These are phyloP conservation scores for Polymixis flavicincta DNA, from an alignment of 2,888 invertebrate genomes.

Conservation along the genomic window DNA sequence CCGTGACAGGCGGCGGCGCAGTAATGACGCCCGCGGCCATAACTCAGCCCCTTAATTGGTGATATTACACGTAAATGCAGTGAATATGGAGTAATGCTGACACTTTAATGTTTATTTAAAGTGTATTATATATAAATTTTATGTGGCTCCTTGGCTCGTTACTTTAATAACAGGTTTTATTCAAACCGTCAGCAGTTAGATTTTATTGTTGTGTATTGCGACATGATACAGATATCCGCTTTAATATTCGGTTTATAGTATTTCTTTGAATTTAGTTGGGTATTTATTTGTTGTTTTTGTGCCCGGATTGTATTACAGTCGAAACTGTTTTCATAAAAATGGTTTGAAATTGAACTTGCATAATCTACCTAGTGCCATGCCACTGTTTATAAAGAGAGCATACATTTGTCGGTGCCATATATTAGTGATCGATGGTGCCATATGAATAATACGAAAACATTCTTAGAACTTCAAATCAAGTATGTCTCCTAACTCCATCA, in stretches of 20 bases:
- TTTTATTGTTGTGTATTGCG: conserved; percentile 58
- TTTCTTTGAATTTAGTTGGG: conserved; percentile 45
- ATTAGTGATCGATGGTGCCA: too few relatives aligned
- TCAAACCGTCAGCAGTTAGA: conserved; percentile 50
- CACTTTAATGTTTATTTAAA: conserved; percentile 74
- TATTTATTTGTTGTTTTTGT: conserved; percentile 29
- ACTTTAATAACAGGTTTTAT: conserved; percentile 62
- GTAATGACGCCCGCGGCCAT: conserved; percentile 60
- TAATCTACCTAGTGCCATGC: background rate
- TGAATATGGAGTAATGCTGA: conserved; percentile 72
- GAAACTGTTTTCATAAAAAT: background rate
- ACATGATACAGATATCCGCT: conserved; percentile 47
- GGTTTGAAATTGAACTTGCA: background rate
- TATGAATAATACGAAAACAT: background rate
- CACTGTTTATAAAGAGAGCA: background rate
- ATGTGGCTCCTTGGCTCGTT: conserved; percentile 64
- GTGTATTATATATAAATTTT: conserved; percentile 70
- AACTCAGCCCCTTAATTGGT: conserved; percentile 68
- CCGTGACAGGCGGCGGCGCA: conserved; percentile 52
- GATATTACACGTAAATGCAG: conserved; percentile 66
- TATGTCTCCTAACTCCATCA: conserved; percentile 27
- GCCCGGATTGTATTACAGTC: background rate
- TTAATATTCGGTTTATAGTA: conserved; percentile 42
- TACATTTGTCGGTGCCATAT: background rate
- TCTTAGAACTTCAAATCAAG: conserved; percentile 27